Evolutionary conservation across 2,113 vertebrate genomes (phyloP).

Genomic region (Pygoscelis antarcticus): DNA sequence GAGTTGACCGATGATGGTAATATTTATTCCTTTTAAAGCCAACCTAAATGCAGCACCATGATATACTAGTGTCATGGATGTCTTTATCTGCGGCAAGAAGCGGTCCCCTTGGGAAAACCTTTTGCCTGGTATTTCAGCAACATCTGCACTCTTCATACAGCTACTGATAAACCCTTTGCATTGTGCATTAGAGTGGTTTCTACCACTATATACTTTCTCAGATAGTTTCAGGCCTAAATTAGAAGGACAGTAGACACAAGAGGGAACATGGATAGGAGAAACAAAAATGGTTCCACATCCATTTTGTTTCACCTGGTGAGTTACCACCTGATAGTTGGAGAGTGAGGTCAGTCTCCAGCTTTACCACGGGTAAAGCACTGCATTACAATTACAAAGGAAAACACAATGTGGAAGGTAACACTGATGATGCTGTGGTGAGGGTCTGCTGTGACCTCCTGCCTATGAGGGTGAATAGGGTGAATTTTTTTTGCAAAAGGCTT

Average conservation of each 20-base stretch:
- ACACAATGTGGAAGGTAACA: background rate
- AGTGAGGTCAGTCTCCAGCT: background rate
- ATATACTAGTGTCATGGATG: background rate
- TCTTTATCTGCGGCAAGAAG: background rate
- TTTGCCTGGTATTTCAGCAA: background rate
- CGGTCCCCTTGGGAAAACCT: background rate
- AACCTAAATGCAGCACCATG: background rate
- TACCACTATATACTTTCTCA: background rate
- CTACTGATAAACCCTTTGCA: background rate
- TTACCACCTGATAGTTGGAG: background rate
- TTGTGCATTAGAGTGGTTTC: background rate
- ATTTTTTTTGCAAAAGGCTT: background rate
- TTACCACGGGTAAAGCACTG: background rate
- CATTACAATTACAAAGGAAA: background rate
- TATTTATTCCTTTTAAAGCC: background rate
- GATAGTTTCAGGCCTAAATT: background rate
- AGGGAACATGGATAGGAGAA: background rate
- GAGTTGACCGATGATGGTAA: background rate
- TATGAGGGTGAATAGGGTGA: background rate
- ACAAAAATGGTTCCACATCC: background rate
- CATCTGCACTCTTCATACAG: background rate
- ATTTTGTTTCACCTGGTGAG: background rate
- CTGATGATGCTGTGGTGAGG: background rate
- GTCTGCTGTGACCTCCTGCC: background rate
- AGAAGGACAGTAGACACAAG: background rate